Base-by-base conservation (phyloP, 2,113 vertebrate genomes). In the Puma concolor region DNA sequence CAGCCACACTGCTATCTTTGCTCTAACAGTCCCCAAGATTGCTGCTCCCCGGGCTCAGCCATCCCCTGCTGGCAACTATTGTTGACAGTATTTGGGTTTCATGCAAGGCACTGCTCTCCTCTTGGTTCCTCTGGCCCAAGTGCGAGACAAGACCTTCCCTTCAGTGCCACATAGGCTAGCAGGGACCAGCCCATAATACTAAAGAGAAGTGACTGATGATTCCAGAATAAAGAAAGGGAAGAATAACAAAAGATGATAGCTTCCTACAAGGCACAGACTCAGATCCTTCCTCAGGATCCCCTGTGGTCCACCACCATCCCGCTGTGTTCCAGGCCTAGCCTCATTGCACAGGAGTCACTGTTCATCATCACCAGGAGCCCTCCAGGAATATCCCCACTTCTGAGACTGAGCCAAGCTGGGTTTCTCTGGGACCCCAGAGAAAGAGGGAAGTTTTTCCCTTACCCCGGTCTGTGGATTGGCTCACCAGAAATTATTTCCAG, bases 401-500 rank as follows among this genome's bases (percentile, higher is more conserved):
- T n/a, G 48, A 76, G 36, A 41, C 31, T 36, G 80, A 81, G 83
- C 66, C 72, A 63, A 81, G 38, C 27, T 57, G 23, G 54, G 44
- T 44, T 44, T 44, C 44, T 41, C 71, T 11, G 64, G 25, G 23
- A n/a, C 66, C 10, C 54, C 44, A 82, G 83, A 87, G 19, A 50
- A 44, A 86, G 57, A 80, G 88, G 66, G 21, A 69, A 67, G 60
- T 60, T 63, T 87, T 27, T 31, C 60, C 11, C 88, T 82, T 15
- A 60, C 2, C 14, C 29, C 4, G 33, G 44, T 71, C 64, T 84
- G 36, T 0, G n/a, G 15, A 5, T 23, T 79, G 33, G 25, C 38
- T 91, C 50, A 41, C 64, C 52, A 86, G 63, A 52, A 60, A n/a
- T 36, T 74, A 83, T 90, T 87, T 67, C 33, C 15, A 77, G 63